A percentile compares a stretch with the other conserved stretches of the same genome.
Conservation (phyloP, 2,797 vertebrate genomes). For the Hyperoplus immaculatus region DNA sequence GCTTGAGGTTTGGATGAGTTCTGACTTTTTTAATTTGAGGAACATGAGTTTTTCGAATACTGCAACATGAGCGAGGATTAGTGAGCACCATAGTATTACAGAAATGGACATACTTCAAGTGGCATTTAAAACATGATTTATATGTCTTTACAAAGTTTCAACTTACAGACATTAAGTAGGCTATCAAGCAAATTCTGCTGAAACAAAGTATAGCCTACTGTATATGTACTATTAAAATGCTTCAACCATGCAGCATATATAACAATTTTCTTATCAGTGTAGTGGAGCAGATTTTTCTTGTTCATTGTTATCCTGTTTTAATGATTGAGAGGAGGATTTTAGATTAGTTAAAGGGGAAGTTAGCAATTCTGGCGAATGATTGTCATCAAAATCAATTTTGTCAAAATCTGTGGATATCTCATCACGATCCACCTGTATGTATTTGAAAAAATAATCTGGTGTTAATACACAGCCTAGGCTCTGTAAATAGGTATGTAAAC, state of each 20-base stretch:
- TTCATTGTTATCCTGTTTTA: conserved; percentile 18
- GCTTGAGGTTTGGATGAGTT: conserved; percentile 37
- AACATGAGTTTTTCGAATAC: conserved; percentile 5
- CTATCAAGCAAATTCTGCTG: conserved; percentile 10
- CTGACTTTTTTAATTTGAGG: conserved; percentile 41
- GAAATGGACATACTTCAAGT: conserved; percentile 16
- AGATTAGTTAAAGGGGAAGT: background rate
- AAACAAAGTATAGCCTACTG: conserved; percentile 4
- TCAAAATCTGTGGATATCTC: no score
- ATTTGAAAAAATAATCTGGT: no score
- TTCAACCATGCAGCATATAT: conserved; percentile 12
- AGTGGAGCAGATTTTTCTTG: conserved; percentile 7
- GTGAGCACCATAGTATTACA: conserved; percentile 15
- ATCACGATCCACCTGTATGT: no score
- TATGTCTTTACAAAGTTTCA: conserved; percentile 12
- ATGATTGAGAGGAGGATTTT: conserved; percentile 30
- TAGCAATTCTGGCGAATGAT: no score
- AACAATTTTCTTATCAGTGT: conserved; percentile 5
- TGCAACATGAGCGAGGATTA: conserved; percentile 28
- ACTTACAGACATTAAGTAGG: conserved; percentile 18
- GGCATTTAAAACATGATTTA: conserved; percentile 23
- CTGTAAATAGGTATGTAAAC: no score
- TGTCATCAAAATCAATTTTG: no score
- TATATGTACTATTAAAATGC: conserved; percentile 37
- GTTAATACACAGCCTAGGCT: no score